Conservation (phyloP, 2,888 invertebrate species). For the Ephialtes manifestator region DNA sequence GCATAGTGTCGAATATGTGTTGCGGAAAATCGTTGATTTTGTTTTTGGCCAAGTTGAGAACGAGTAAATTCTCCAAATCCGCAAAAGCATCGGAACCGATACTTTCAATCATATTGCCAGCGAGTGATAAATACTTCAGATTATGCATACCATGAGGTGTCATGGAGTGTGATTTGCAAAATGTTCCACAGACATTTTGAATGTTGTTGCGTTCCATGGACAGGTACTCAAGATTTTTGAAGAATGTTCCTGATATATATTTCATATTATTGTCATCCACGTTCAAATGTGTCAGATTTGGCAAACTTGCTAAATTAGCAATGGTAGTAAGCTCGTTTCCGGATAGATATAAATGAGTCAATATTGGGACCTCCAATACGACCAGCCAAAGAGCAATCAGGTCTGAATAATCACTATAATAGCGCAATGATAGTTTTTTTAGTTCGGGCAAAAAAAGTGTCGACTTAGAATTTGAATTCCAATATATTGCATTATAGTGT, state of each 20-base stretch:
- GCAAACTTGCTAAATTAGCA: background rate
- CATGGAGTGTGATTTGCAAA: background rate
- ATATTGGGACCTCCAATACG: background rate
- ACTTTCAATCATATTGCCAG: background rate
- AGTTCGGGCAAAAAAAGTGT: slow-evolving; percentile 10
- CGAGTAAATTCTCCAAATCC: background rate
- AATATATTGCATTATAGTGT: no score
- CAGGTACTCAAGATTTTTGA: slow-evolving; percentile 28
- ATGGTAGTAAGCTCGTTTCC: background rate
- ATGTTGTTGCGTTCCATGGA: slow-evolving; percentile 14
- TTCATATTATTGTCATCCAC: slow-evolving; percentile 9
- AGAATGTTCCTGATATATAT: background rate
- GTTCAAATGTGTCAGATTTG: slow-evolving; percentile 22
- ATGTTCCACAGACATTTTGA: background rate
- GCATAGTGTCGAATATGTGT: background rate
- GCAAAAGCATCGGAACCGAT: background rate
- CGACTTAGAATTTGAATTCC: background rate
- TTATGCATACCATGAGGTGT: background rate
- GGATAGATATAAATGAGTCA: slow-evolving; percentile 39
- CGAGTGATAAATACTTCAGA: slow-evolving; percentile 43
- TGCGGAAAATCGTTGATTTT: background rate
- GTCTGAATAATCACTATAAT: background rate
- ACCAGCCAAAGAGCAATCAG: background rate
- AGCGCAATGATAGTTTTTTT: slow-evolving; percentile 29
- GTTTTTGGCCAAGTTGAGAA: slow-evolving; percentile 30